These are phyloP conservation scores for Galbula dea DNA, from an alignment of 2,113 vertebrate genomes.

Conservation along the genomic window DNA sequence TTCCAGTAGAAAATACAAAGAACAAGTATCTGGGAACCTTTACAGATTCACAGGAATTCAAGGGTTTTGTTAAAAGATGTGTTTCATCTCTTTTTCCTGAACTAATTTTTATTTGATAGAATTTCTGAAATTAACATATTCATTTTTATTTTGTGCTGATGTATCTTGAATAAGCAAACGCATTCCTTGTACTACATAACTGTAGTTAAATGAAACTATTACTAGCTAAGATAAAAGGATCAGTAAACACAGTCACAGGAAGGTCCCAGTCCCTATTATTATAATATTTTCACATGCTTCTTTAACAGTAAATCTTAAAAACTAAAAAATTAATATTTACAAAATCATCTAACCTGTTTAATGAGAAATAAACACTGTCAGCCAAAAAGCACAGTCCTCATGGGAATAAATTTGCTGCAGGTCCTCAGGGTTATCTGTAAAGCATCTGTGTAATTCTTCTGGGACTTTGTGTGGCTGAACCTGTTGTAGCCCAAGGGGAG, in stretches of 20 bases:
- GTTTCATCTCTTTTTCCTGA: not conserved
- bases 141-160: not conserved
- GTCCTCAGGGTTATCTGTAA: not conserved
- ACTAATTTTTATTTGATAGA: not conserved
- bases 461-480: not conserved
- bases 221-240: not conserved
- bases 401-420: not conserved
- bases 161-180: not conserved
- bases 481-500: not conserved
- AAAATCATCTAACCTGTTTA: not conserved
- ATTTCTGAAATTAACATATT: not conserved
- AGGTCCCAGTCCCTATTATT: not conserved
- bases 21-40: not conserved
- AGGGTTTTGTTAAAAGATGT: not conserved
- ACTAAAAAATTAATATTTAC: not conserved
- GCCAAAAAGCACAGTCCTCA: not conserved
- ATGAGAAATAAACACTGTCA: not conserved
- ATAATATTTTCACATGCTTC: not conserved
- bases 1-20: not conserved
- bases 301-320: not conserved
- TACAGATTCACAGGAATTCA: not conserved
- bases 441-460: not conserved
- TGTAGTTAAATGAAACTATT: not conserved
- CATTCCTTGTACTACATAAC: fast-evolving
- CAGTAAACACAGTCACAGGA: not conserved